A percentile compares a stretch with the other conserved stretches of the same genome.
phyloP scores from a whole-genome alignment of 2,888 invertebrate species.

The Lysandra coridon region DNA sequence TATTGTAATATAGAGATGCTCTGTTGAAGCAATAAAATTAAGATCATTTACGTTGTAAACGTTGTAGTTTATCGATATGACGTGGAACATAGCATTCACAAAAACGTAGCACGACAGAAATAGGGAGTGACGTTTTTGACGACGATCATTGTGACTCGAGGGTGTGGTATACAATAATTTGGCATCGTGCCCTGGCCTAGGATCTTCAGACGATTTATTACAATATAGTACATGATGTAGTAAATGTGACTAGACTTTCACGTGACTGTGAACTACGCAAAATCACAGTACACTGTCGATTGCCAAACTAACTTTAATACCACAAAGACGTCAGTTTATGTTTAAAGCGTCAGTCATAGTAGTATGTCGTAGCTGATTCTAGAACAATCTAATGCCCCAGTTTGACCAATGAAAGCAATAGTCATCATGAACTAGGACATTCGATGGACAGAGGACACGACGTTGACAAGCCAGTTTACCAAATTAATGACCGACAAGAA shows the following conservation, averaged over 20 bases:
- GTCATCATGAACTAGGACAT: conserved; percentile 3
- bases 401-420: conserved; percentile 6
- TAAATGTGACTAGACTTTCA: neutral
- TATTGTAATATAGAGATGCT: neutral
- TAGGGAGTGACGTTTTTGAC: conserved; percentile 37
- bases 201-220: conserved; percentile 7
- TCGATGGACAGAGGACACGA: neutral
- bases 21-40: neutral
- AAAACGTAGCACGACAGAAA: conserved; percentile 22
- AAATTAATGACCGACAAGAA: neutral
- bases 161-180: conserved; percentile 38
- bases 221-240: neutral
- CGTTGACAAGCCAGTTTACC: neutral
- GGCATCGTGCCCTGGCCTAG: conserved; percentile 37
- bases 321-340: neutral
- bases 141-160: conserved; percentile 35
- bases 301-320: neutral
- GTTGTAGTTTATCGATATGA: neutral
- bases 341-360: neutral
- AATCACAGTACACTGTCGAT: neutral
- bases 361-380: neutral
- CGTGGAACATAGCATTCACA: conserved; percentile 13
- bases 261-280: neutral
- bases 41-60: neutral
- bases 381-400: conserved; percentile 9